Conservation (phyloP, 2,888 invertebrate species). For the Reticulitermes lucifugus region DNA sequence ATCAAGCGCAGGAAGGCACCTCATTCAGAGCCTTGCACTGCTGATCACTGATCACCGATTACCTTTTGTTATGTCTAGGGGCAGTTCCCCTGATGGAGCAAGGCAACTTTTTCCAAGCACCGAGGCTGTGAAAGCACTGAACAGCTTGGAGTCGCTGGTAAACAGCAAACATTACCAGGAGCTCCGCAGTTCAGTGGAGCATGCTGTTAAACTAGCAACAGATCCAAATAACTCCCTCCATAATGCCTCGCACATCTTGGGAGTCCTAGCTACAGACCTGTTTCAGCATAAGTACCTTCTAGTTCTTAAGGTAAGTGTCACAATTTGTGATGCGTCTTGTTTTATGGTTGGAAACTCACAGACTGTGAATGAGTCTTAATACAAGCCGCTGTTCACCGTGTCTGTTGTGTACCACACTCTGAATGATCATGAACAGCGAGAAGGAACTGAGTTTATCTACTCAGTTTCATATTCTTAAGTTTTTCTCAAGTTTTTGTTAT, state of each 20-base stretch:
- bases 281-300: slow-evolving; percentile 55
- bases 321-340: not conserved
- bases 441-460: too few species aligned
- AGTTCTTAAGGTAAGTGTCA: slow-evolving; percentile 40
- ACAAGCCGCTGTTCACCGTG: too few species aligned
- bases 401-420: too few species aligned
- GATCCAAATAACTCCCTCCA: slow-evolving; percentile 54
- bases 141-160: slow-evolving; percentile 62
- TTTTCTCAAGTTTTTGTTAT: too few species aligned
- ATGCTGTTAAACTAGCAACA: slow-evolving; percentile 59
- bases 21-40: not conserved
- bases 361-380: too few species aligned
- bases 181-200: slow-evolving; percentile 62
- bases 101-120: slow-evolving; percentile 61
- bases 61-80: slow-evolving; percentile 20
- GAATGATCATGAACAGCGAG: too few species aligned
- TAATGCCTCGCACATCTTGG: slow-evolving; percentile 53
- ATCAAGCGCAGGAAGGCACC: too few species aligned
- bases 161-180: slow-evolving; percentile 64
- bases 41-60: not conserved
- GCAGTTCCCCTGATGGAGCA: not conserved
- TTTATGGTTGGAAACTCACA: too few species aligned
- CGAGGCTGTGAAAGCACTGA: slow-evolving; percentile 64
- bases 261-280: slow-evolving; percentile 53
- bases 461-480: too few species aligned